A percentile compares a stretch with the other conserved stretches of the same genome.
Evolutionary conservation across 2,113 vertebrate species (phyloP).

Genomic region (Poecilia latipinna): DNA sequence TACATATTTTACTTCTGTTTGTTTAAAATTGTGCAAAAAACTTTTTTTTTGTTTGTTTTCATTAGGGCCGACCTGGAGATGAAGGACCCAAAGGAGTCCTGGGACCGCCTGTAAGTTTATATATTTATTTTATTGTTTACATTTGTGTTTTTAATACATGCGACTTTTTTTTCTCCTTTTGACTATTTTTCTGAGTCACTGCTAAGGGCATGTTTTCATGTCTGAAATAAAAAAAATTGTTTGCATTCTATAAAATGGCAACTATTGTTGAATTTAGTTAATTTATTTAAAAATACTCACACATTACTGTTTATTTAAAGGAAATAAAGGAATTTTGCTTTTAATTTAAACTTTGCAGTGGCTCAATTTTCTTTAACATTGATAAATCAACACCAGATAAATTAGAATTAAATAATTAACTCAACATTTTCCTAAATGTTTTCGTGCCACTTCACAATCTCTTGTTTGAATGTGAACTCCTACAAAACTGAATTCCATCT

Average conservation of each 20-base stretch:
- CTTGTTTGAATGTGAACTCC: not conserved
- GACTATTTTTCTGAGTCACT: no score
- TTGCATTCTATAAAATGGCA: not conserved
- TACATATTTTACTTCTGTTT: not conserved
- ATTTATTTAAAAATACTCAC: no score
- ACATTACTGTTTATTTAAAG: no score
- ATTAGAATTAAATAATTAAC: not conserved
- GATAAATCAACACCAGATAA: not conserved
- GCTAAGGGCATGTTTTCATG: not conserved
- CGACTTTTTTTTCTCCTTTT: not conserved
- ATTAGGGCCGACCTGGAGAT: constrained; percentile 84
- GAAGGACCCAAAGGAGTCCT: constrained; percentile 82
- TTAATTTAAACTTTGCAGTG: no score
- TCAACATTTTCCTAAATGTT: not conserved
- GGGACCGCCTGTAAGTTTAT: constrained; percentile 81
- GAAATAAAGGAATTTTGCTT: no score
- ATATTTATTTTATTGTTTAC: not conserved
- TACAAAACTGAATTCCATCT: not conserved
- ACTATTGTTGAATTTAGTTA: no score
- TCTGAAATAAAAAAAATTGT: not conserved
- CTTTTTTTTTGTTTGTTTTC: not conserved
- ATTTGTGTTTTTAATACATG: not conserved
- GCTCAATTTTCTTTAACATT: no score
- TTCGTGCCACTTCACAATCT: not conserved
- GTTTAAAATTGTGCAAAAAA: not conserved